Evolutionary conservation across 1,140 invertebrate species (phyloP).

Genomic region (Zaprionus nigranus): DNA sequence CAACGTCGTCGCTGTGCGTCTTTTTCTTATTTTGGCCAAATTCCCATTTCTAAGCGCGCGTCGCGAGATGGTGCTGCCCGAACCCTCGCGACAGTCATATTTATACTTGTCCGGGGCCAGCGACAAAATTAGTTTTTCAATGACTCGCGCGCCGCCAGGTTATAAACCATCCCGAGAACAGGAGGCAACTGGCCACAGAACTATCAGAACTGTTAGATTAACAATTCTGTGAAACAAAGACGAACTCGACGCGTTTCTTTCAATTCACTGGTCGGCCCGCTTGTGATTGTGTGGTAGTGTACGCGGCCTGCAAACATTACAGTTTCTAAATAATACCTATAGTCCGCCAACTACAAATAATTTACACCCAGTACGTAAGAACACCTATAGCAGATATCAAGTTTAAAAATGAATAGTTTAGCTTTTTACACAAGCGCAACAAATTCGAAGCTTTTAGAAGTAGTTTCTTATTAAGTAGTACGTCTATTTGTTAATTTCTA

Average conservation of each 20-base stretch:
- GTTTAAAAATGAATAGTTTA: too few species aligned
- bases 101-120: constrained; percentile 75
- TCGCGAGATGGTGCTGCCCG: constrained; percentile 60
- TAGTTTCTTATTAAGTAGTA: too few species aligned
- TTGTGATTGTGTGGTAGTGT: background rate
- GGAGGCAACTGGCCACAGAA: constrained; percentile 15
- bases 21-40: constrained; percentile 59
- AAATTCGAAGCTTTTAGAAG: too few species aligned
- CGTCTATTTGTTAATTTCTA: too few species aligned
- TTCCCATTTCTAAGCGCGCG: constrained; percentile 78
- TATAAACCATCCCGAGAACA: constrained; percentile 55
- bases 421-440: too few species aligned
- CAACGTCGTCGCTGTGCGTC: constrained; percentile 18
- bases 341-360: background rate
- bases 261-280: background rate
- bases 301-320: background rate
- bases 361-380: too few species aligned
- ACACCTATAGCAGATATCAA: too few species aligned
- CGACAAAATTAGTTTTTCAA: constrained; percentile 83
- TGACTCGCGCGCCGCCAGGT: constrained; percentile 73
- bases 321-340: background rate
- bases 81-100: constrained; percentile 77
- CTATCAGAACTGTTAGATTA: background rate
- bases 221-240: background rate
- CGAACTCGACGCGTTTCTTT: background rate